phyloP scores from a whole-genome alignment of 1,140 invertebrate genomes.

The Eumeta japonica region DNA sequence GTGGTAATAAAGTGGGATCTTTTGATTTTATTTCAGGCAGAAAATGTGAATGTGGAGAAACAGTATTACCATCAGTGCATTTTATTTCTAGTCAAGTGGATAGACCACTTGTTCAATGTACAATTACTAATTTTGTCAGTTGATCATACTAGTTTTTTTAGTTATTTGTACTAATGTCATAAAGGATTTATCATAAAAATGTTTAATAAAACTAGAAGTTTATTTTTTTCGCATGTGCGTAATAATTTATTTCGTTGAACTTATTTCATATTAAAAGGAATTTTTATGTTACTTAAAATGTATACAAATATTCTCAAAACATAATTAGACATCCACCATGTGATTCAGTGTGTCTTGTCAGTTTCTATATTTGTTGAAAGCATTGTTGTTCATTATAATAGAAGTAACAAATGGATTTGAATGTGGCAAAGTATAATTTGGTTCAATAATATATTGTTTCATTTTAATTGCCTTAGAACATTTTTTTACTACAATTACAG shows the following conservation, averaged over 20 bases:
- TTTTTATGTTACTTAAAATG: conserved; percentile 41
- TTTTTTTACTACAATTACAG: too few relatives aligned
- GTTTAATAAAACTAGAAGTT: too few relatives aligned
- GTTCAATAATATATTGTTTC: too few relatives aligned
- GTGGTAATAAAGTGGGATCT: conserved; percentile 59
- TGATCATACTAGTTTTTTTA: too few relatives aligned
- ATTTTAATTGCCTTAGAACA: too few relatives aligned
- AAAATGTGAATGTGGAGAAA: conserved; percentile 58
- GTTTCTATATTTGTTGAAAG: conserved; percentile 27
- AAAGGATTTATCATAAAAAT: too few relatives aligned
- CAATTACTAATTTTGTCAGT: too few relatives aligned
- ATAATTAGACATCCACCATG: conserved; percentile 26
- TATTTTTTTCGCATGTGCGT: conserved; percentile 55
- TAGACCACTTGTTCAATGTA: conserved; percentile 24
- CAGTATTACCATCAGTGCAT: conserved; percentile 57
- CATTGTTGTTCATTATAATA: conserved; percentile 33
- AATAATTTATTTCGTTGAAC: conserved; percentile 50
- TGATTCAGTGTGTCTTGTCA: conserved; percentile 23
- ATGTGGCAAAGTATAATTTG: conserved; percentile 2
- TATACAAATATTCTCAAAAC: conserved; percentile 36
- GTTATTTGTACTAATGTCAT: too few relatives aligned
- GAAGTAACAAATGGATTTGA: conserved; percentile 33
- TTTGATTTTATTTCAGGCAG: conserved; percentile 64
- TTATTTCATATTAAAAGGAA: conserved; percentile 38
- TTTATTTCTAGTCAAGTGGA: conserved; percentile 61